Evolutionary conservation across 2,113 vertebrate genomes (phyloP).

Genomic region (Esox niger): DNA sequence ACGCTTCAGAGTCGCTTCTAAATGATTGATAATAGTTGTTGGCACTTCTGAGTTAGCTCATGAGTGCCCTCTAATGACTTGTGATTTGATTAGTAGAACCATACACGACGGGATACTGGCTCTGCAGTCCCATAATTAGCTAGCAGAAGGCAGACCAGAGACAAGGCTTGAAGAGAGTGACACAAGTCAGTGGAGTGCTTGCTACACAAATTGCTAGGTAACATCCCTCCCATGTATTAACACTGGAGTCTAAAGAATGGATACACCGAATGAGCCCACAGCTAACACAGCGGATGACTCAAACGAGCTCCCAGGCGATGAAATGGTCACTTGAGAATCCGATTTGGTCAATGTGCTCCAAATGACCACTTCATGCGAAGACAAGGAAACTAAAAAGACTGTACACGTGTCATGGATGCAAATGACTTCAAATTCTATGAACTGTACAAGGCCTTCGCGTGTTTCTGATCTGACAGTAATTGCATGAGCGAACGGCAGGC

Average conservation of each 20-base stretch:
- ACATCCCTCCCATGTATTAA: constrained; percentile 22
- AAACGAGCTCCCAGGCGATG: not conserved
- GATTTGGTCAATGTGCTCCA: constrained; percentile 22
- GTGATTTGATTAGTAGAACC: constrained; percentile 52
- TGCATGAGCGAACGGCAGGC: not conserved
- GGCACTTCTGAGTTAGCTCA: constrained; percentile 19
- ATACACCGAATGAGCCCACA: not conserved
- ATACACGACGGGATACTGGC: constrained; percentile 29
- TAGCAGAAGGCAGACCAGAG: constrained; percentile 25
- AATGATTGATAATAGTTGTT: constrained; percentile 50
- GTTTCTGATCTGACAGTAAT: too few relatives aligned
- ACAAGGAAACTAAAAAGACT: constrained; percentile 10
- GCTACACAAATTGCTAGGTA: constrained; percentile 32
- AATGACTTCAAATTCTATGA: too few relatives aligned
- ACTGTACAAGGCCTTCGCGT: too few relatives aligned
- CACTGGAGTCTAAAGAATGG: not conserved
- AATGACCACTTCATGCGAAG: constrained; percentile 1
- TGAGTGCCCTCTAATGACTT: constrained; percentile 27
- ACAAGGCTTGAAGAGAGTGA: constrained; percentile 15
- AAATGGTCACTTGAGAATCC: constrained; percentile 9
- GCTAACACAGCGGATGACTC: not conserved
- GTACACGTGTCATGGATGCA: not conserved
- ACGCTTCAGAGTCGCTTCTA: constrained; percentile 29
- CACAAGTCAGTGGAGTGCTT: not conserved
- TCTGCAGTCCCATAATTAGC: constrained; percentile 25